A percentile compares a stretch with the other conserved stretches of the same genome.
These are phyloP conservation scores for Seladonia tumulorum DNA, from an alignment of 2,888 invertebrate genomes.

Conservation along the genomic window DNA sequence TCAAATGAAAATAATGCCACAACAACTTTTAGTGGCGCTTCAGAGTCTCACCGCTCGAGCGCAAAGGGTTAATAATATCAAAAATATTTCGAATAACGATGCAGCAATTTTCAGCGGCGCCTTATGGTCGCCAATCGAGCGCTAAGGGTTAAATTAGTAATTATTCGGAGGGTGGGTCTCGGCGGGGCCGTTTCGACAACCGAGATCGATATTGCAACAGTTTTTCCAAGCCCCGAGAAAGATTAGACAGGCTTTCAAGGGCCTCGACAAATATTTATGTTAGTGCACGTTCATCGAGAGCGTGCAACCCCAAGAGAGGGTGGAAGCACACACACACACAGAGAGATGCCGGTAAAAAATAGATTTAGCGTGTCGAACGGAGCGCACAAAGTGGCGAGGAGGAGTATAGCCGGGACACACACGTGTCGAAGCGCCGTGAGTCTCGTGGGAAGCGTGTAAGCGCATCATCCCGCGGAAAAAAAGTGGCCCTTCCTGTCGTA, in stretches of 20 bases:
- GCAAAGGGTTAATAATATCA: too few relatives aligned
- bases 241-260: slow-evolving; percentile 39
- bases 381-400: background rate
- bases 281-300: slow-evolving; percentile 35
- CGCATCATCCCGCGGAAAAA: slow-evolving; percentile 16
- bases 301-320: slow-evolving; percentile 34
- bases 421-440: slow-evolving; percentile 48
- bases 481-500: slow-evolving; percentile 34
- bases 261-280: slow-evolving; percentile 66
- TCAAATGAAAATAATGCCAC: too few relatives aligned
- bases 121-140: too few relatives aligned
- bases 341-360: slow-evolving; percentile 59
- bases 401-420: slow-evolving; percentile 19
- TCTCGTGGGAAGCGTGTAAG: slow-evolving; percentile 54
- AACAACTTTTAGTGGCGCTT: too few relatives aligned
- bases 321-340: background rate
- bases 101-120: too few relatives aligned
- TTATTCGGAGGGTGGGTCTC: too few relatives aligned
- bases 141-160: too few relatives aligned
- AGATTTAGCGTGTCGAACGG: slow-evolving; percentile 32
- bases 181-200: too few relatives aligned
- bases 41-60: too few relatives aligned
- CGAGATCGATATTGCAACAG: background rate
- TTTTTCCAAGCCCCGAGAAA: slow-evolving; percentile 7
- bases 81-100: too few relatives aligned